Evolutionary conservation across 37 sponge, comb jelly and placozoan genomes (phyloP).

Genomic region (Aplysina aerophoba): DNA sequence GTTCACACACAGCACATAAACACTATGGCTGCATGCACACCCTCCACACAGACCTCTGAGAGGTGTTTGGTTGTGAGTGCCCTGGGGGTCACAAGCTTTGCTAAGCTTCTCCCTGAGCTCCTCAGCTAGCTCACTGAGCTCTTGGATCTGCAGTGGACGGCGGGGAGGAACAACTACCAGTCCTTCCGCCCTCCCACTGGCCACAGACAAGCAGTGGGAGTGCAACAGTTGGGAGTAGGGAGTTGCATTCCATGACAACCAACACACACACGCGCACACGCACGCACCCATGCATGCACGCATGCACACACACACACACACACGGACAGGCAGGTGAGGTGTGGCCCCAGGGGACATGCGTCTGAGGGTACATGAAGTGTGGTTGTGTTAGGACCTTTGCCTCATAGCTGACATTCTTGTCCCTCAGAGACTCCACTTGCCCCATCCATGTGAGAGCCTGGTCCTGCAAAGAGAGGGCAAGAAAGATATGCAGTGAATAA

Average conservation of each 20-base stretch:
- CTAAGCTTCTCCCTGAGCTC: constrained; percentile 20
- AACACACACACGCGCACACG: constrained; percentile 5
- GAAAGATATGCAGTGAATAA: background rate
- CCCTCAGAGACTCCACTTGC: background rate
- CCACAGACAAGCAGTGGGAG: too few relatives aligned
- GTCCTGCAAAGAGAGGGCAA: background rate
- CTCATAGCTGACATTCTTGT: background rate
- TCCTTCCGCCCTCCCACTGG: too few relatives aligned
- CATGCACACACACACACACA: constrained; percentile 7
- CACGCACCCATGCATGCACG: constrained; percentile 9
- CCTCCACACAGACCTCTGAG: background rate
- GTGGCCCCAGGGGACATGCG: too few relatives aligned
- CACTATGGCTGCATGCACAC: background rate
- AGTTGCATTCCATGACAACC: too few relatives aligned
- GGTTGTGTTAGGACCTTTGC: background rate
- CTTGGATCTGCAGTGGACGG: background rate
- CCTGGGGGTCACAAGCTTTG: background rate
- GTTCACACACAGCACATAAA: too few relatives aligned
- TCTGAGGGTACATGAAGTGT: too few relatives aligned
- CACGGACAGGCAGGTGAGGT: too few relatives aligned
- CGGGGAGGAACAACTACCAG: too few relatives aligned
- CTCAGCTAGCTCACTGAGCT: background rate
- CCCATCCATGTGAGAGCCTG: background rate
- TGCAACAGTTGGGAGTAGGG: too few relatives aligned
- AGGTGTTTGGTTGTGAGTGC: constrained; percentile 4